Percentiles rank a stretch among this genome's conserved stretches.
Evolutionary conservation across 1,140 invertebrate genomes (phyloP).

Genomic region (Vanessa tameamea): DNA sequence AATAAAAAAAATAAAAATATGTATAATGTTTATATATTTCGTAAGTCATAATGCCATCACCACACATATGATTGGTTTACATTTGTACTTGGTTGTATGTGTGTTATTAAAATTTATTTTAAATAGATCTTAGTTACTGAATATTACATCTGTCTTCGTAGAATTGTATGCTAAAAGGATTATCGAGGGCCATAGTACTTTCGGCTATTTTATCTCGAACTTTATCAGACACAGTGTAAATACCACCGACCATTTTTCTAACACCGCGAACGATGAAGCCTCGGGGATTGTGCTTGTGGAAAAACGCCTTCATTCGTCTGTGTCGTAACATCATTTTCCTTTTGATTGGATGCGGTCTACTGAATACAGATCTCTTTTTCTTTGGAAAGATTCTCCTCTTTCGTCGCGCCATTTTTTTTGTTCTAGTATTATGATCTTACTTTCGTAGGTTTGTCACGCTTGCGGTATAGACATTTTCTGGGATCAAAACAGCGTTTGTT

Average conservation of each 20-base stretch:
- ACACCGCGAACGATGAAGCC: slow-evolving; percentile 46
- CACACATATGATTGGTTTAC: not conserved
- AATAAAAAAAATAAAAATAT: too few relatives aligned
- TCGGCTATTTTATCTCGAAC: slow-evolving; percentile 61
- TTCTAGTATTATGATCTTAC: slow-evolving; percentile 7
- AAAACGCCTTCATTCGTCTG: slow-evolving; percentile 57
- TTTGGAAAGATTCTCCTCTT: slow-evolving; percentile 56
- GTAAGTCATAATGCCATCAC: too few relatives aligned
- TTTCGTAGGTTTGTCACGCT: slow-evolving; percentile 11
- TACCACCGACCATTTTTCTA: slow-evolving; percentile 54
- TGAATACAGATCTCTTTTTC: slow-evolving; percentile 61
- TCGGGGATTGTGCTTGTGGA: slow-evolving; percentile 55
- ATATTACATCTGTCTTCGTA: slow-evolving; percentile 64
- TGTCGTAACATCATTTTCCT: slow-evolving; percentile 61
- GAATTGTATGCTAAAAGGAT: slow-evolving; percentile 62
- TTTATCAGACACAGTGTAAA: slow-evolving; percentile 61
- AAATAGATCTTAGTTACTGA: slow-evolving; percentile 41
- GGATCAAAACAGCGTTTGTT: slow-evolving; percentile 5
- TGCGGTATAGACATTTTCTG: slow-evolving; percentile 32
- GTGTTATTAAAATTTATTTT: too few relatives aligned
- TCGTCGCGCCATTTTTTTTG: slow-evolving; percentile 49
- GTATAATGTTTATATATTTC: too few relatives aligned
- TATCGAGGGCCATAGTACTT: slow-evolving; percentile 57
- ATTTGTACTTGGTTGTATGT: not conserved
- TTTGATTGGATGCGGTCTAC: slow-evolving; percentile 61